phyloP scores from a whole-genome alignment of 1,140 invertebrate species.

The Heliconius congener region DNA sequence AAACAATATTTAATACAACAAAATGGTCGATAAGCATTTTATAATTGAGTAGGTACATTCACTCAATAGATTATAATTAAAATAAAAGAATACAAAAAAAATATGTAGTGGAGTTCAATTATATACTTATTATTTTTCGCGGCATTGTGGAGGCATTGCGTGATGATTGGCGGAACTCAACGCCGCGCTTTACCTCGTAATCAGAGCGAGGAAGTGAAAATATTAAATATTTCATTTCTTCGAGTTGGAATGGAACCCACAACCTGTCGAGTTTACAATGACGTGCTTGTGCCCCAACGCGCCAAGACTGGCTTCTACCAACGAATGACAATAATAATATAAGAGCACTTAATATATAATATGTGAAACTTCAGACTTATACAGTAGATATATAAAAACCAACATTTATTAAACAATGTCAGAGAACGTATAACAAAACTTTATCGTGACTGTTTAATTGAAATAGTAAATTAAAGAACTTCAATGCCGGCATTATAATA shows the following conservation, averaged over 20 bases:
- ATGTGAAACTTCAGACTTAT: not conserved
- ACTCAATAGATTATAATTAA: not conserved
- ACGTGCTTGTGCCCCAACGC: too few species aligned
- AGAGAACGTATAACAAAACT: not conserved
- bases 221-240: not conserved
- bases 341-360: not conserved
- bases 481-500: not conserved
- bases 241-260: not conserved
- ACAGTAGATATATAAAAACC: too few species aligned
- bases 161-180: too few species aligned
- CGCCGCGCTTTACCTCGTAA: too few species aligned
- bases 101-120: too few species aligned
- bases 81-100: not conserved
- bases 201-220: too few species aligned
- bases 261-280: not conserved
- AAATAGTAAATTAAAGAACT: not conserved
- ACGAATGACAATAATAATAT: too few species aligned
- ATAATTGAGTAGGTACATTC: not conserved
- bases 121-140: too few species aligned
- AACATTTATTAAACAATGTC: not conserved
- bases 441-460: not conserved
- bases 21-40: not conserved
- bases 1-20: constrained; percentile 5
- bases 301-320: too few species aligned
- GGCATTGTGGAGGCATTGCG: too few species aligned